These are phyloP conservation scores for Miniopterus natalensis DNA, from an alignment of 2,113 vertebrate genomes.

Conservation along the genomic window DNA sequence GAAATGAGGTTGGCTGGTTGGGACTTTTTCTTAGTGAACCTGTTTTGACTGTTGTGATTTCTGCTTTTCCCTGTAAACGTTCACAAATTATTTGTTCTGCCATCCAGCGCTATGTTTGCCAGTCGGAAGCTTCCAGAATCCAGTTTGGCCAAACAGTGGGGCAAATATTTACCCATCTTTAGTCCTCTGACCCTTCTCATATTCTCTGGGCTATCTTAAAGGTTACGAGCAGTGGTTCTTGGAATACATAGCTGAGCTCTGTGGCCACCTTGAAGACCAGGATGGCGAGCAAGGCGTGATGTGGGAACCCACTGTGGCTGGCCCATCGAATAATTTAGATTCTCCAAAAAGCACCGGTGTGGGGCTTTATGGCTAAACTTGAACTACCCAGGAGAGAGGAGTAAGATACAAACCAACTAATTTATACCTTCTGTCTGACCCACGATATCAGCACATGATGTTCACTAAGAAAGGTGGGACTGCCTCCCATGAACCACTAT, in stretches of 20 bases:
- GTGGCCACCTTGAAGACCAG: not conserved
- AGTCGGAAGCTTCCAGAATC: conserved; percentile 48
- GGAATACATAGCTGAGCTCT: not conserved
- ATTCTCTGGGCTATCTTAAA: not conserved
- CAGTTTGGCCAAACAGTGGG: not conserved
- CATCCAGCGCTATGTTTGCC: not conserved
- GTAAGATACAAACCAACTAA: not conserved
- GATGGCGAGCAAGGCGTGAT: not conserved
- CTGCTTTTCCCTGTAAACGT: not conserved
- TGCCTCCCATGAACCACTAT: not conserved
- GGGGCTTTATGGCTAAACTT: not conserved
- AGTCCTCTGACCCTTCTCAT: not conserved
- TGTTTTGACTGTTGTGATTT: not conserved
- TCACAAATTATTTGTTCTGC: not conserved
- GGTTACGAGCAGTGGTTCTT: not conserved
- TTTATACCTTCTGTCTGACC: not conserved
- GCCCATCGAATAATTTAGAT: not conserved
- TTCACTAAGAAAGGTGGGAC: not conserved
- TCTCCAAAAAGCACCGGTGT: not conserved
- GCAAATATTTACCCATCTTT: conserved; percentile 17
- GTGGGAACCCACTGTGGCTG: not conserved
- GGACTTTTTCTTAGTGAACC: not conserved
- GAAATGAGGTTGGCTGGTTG: not conserved
- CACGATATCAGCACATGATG: not conserved
- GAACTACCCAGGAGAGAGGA: not conserved